phyloP scores from a whole-genome alignment of 2,888 invertebrate genomes.

The Cosmia pyralina region DNA sequence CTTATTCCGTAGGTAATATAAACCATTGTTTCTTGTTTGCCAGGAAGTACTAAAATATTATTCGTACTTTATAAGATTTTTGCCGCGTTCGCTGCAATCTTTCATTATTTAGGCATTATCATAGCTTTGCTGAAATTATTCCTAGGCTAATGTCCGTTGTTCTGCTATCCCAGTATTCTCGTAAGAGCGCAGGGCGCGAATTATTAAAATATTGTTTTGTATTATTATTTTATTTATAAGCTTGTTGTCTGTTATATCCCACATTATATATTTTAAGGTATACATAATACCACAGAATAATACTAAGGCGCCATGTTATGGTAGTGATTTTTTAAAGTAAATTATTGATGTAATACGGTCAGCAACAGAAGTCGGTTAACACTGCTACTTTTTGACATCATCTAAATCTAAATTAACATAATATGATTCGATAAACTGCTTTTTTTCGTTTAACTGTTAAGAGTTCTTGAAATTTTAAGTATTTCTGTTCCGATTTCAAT shows the following conservation, averaged over 20 bases:
- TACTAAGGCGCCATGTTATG: neutral
- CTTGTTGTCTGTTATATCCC: neutral
- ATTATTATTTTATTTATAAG: neutral
- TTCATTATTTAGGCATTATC: constrained; percentile 48
- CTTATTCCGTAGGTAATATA: neutral
- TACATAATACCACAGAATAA: too few relatives aligned
- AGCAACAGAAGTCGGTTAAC: too few relatives aligned
- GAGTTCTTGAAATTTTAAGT: too few relatives aligned
- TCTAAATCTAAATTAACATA: too few relatives aligned
- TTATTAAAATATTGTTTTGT: constrained; percentile 3
- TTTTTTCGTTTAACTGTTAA: too few relatives aligned
- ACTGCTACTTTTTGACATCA: too few relatives aligned
- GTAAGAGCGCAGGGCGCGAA: constrained; percentile 8
- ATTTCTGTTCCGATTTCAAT: too few relatives aligned
- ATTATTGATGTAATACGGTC: too few relatives aligned
- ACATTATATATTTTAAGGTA: neutral
- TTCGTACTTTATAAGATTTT: constrained; percentile 22
- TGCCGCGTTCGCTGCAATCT: constrained; percentile 29
- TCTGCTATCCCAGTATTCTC: constrained; percentile 11
- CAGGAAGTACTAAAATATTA: constrained; percentile 28
- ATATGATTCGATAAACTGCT: too few relatives aligned
- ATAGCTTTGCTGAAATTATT: constrained; percentile 47
- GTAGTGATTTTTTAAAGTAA: neutral
- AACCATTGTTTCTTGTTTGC: constrained; percentile 25
- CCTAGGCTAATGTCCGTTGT: neutral